phyloP scores from a whole-genome alignment of 2,888 invertebrate genomes.

The Drosophila kokeensis region DNA sequence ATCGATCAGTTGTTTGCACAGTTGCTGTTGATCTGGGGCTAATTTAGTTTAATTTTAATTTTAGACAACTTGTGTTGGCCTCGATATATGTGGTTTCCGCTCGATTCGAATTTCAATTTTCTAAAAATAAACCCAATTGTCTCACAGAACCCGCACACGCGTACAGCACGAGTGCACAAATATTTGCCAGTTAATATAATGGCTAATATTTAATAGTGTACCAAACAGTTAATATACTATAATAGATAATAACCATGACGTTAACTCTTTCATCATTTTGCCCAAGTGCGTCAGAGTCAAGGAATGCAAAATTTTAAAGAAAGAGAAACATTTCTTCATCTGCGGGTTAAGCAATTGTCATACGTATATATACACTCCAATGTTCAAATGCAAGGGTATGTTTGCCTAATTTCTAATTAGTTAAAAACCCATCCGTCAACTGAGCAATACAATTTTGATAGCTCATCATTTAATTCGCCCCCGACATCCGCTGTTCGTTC shows the following conservation, averaged over 20 bases:
- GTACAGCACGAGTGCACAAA: conserved; percentile 19
- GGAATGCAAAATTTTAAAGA: conserved; percentile 16
- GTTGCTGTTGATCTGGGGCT: conserved; percentile 52
- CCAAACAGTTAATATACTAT: conserved; percentile 14
- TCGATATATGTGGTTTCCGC: conserved; percentile 33
- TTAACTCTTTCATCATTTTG: conserved; percentile 17
- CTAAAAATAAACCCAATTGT: conserved; percentile 53
- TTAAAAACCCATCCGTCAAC: conserved; percentile 57
- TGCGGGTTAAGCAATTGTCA: conserved; percentile 42
- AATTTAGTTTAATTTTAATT: conserved; percentile 55
- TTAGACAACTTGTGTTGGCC: conserved; percentile 60
- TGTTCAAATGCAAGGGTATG: not conserved
- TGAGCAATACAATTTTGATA: conserved; percentile 57
- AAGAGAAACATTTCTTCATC: not conserved
- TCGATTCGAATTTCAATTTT: conserved; percentile 30
- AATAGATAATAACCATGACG: conserved; percentile 6
- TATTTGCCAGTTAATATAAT: conserved; percentile 32
- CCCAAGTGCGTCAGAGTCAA: conserved; percentile 40
- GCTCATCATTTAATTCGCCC: conserved; percentile 50
- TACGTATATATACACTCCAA: not conserved
- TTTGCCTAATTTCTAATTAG: conserved; percentile 58
- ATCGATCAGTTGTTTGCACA: conserved; percentile 69
- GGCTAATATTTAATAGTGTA: conserved; percentile 5
- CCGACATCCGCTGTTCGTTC: conserved; percentile 23
- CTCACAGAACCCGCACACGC: conserved; percentile 1